Evolutionary conservation across 2,888 invertebrate species (phyloP), one percentile per base, ranked within the genome.

Genomic region (Acronicta alni): DNA sequence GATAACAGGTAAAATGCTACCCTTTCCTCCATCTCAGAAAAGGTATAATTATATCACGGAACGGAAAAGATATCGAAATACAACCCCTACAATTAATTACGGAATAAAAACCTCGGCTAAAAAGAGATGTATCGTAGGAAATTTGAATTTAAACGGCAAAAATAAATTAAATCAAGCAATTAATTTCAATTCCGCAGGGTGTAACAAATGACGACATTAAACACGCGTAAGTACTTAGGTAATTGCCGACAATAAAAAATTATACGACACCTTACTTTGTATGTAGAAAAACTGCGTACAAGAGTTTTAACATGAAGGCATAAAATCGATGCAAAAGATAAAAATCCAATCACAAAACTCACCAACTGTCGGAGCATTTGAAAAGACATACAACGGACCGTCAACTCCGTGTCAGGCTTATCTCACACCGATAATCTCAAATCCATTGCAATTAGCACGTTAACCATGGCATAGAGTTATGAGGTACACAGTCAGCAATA

Each of bases 401-500:
- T 75, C 77, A 77, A 79, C 70, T 70, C 76, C 69, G 67, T 61
- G 68, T 60, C 67, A 77, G 78, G 60, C 80, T 81, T 82, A 82
- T 84, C 80, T 83, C 84, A 81, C 85, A 77, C 72, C 68, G 79
- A 79, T 82, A 83, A 86, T 79, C 76, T 80, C 74, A 81, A 88
- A 89, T 88, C 87, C 88, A 83, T 85, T 64, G 73, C 80, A 81
- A 71, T 53, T 52, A 58, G 37, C 65, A 70, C 65, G 57, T 65
- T 82, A 92, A 72, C 88, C 88, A 80, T 93, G 93, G 67, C 93
- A 94, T 61, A 93, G 85, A 60, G 90, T 93, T 81, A 94, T 93
- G 35, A 94, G 81, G 79, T 94, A 93, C 85, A 94, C 93, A 77
- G 93, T 94, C 58, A 94, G 81, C 42, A 93, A 72, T 55, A 94